Evolutionary conservation across 2,797 vertebrate genomes (phyloP), one percentile per base, ranked within the genome.

Genomic region (Tiaroga cobitis): DNA sequence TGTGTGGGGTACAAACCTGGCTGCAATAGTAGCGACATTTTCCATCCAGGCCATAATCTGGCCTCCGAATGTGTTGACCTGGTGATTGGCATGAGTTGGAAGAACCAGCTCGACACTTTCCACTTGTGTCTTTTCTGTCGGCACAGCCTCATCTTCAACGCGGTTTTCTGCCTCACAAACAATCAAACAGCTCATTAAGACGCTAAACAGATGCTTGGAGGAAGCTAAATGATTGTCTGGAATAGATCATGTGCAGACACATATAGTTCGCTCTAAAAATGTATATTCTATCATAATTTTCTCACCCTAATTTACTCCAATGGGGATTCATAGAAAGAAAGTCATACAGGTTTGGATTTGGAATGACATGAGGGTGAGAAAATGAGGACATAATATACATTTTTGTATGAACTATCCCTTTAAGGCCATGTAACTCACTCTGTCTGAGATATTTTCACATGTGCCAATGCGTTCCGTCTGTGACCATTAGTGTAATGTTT

Each of bases 31-130:
- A 88, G 98, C 98, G 77, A 98, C 97, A 0, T 97, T 98, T 91
- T 98, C 97, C 98, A 99, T 99, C 98, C 98, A 99, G 81, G 97
- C 97, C 98, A 99, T 99, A 93, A 99, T 99, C 93, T 99, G 97
- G 63, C 97, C 98, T 24, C 98, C 98, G 0, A 99, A 99, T 1
- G 97, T 98, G 84, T 96, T 97, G 79, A 96, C 96, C 93, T 98
- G 98, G 90, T 99, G 98, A 90, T 99, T 99, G 88, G 98, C 97
- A 0, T 99, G 97, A 0, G 98, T 95, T 1, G 98, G 98, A 75
- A 99, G 93, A 81, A 98, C 97, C 90, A 99, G 94, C 89, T 99
- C 97, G 87, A 98, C 96, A 0, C 98, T 99, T 91, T 99, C 97
- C 89, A 99, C 98, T 0, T 91, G 92, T 0, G 97, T 99, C 89